Evolutionary conservation across 2,888 invertebrate species (phyloP), one percentile per base, ranked within the genome.

Genomic region (Parasteatoda lunata): DNA sequence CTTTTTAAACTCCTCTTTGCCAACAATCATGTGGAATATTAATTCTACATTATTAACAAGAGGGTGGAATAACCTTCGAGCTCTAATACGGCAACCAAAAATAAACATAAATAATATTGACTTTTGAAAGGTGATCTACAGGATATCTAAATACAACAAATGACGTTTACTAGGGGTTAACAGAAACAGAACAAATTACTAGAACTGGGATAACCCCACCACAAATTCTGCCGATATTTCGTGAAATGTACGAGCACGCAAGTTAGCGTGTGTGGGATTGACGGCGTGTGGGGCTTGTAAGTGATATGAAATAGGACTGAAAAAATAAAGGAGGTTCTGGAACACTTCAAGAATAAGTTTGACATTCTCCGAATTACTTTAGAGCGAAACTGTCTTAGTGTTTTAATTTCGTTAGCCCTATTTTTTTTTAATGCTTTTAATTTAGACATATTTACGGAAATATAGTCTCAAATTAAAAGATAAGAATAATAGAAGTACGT

Each of bases 131-230:
- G 30, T 30, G 30, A 30, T 30, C 30, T 30, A 30, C 30, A 30
- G 30, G 30, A 30, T 30, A 30, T 30, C 30, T 30, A 30, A 30
- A 30, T 30, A 30, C 30, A 30, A 30, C 30, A 30, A 30, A 30
- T 30, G 30, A 30, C 30, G 30, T 30, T 30, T 30, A 30, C 30
- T 30, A 30, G 30, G 30, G 30, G 30, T 30, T 30, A 30, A 59
- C 4, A 6, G 59, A 59, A 59, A 59, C n/a, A 59, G n/a, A 13
- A 59, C n/a, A 59, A 59, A 59, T 59, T 59, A 13, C 59, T n/a
- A 9, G 59, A 59, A 59, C n/a, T 59, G 59, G 59, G 59, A 59
- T 59, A 59, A 59, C 59, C 59, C 59, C 59, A 59, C 59, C n/a
- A 9, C 59, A 4, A 7, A 13, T 9, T 13, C 8, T 59, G 59